Evolutionary conservation across 2,113 vertebrate species (phyloP).

Genomic region (Acrocephalus arundinaceus): DNA sequence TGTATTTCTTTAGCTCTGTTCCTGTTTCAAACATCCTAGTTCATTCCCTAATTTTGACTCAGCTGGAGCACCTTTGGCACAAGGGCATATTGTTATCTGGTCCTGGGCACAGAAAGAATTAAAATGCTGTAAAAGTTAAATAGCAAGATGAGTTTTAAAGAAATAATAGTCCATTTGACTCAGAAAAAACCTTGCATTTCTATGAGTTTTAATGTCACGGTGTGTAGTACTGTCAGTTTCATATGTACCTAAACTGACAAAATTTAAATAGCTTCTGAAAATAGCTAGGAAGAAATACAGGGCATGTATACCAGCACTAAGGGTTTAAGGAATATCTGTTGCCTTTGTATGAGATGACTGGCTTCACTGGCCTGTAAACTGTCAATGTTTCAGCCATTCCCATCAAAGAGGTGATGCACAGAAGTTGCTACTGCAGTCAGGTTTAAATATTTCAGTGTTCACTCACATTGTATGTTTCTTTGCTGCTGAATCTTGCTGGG

Average conservation of each 20-base stretch:
- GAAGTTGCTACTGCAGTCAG: neutral
- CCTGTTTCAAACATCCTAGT: neutral
- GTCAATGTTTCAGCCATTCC: neutral
- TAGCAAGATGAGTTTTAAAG: neutral
- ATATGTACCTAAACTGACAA: neutral
- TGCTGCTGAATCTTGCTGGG: neutral
- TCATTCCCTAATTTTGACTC: neutral
- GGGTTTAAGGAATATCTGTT: neutral
- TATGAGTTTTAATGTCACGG: neutral
- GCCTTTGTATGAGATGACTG: neutral
- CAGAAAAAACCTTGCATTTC: neutral
- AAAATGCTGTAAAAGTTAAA: neutral
- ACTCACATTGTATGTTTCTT: neutral
- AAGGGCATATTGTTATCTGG: neutral
- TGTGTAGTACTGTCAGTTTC: neutral
- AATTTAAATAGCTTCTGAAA: neutral
- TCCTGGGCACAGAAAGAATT: neutral
- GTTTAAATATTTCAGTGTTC: neutral
- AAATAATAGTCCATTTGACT: neutral
- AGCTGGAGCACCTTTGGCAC: neutral
- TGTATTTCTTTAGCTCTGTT: neutral
- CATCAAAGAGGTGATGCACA: neutral
- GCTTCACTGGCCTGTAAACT: neutral
- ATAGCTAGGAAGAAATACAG: neutral
- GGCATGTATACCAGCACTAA: neutral